These are phyloP conservation scores for Spinus pinus DNA, from an alignment of 2,797 vertebrate genomes.

Conservation along the genomic window DNA sequence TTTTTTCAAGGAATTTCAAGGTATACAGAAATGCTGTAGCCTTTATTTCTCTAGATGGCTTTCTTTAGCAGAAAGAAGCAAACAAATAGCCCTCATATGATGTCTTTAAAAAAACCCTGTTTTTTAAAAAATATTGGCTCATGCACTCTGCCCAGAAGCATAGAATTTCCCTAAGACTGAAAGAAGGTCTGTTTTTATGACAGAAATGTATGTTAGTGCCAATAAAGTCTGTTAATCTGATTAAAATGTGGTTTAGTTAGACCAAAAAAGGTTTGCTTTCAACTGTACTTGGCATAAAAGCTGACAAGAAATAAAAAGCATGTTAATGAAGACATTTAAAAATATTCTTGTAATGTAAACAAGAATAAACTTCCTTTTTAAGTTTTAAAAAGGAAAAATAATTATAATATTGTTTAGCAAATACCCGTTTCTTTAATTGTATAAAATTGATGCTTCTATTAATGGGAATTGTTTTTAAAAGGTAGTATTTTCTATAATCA, in stretches of 20 bases:
- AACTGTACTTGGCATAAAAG: not conserved
- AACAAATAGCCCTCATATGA: not conserved
- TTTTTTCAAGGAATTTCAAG: not conserved
- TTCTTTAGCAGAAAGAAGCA: not conserved
- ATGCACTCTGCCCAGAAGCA: not conserved
- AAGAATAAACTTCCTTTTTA: no score
- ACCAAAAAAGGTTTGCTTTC: not conserved
- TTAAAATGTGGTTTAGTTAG: not conserved
- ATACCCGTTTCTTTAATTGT: not conserved
- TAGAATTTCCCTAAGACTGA: not conserved
- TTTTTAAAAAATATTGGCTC: not conserved
- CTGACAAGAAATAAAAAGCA: not conserved
- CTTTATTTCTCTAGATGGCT: not conserved
- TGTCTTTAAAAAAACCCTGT: not conserved
- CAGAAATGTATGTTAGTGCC: not conserved
- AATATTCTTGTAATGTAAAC: not conserved
- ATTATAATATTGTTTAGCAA: not conserved
- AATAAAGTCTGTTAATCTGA: constrained; percentile 5
- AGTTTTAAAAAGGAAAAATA: not conserved
- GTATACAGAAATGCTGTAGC: not conserved
- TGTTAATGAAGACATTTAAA: not conserved
- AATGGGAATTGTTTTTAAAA: not conserved
- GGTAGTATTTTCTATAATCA: not conserved
- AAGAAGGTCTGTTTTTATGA: not conserved
- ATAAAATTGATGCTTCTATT: not conserved